A percentile compares a stretch with the other conserved stretches of the same genome.
Evolutionary conservation across 2,113 vertebrate genomes (phyloP).

Genomic region (Melanerpes aurifrons): DNA sequence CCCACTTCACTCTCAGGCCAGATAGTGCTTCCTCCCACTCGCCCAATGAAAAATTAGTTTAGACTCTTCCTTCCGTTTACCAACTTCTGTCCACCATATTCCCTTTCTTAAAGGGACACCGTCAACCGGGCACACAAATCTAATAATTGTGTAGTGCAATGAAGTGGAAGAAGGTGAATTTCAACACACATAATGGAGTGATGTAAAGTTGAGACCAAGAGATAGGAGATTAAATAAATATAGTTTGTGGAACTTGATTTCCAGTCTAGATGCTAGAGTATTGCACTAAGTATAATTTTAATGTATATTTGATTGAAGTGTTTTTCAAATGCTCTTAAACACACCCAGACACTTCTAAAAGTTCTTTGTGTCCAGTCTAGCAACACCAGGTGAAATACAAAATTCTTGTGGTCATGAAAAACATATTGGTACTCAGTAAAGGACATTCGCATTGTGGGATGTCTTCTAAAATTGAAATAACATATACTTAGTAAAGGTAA

Average conservation of each 20-base stretch:
- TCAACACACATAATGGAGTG: not conserved
- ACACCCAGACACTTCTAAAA: not conserved
- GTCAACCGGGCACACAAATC: too few relatives aligned
- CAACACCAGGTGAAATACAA: not conserved
- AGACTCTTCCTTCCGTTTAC: too few relatives aligned
- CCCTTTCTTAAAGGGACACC: too few relatives aligned
- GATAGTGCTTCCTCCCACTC: too few relatives aligned
- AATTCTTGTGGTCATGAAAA: not conserved
- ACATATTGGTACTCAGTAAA: rapidly evolving
- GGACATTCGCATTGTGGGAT: not conserved
- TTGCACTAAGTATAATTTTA: not conserved
- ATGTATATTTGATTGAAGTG: not conserved
- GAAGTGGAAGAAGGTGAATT: not conserved
- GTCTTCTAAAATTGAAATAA: not conserved
- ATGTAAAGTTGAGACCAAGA: not conserved
- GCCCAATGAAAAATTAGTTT: too few relatives aligned
- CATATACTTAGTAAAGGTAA: not conserved
- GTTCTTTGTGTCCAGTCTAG: not conserved
- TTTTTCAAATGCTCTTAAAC: not conserved
- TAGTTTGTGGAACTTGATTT: not conserved
- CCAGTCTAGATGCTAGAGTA: not conserved
- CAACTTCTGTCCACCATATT: too few relatives aligned
- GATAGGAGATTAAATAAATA: not conserved
- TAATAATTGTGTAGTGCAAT: not conserved
- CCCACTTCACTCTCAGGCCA: too few relatives aligned